Percentiles rank a stretch among this genome's conserved stretches.
Conservation (phyloP, 2,797 vertebrate genomes). For the Enoplosus armatus region DNA sequence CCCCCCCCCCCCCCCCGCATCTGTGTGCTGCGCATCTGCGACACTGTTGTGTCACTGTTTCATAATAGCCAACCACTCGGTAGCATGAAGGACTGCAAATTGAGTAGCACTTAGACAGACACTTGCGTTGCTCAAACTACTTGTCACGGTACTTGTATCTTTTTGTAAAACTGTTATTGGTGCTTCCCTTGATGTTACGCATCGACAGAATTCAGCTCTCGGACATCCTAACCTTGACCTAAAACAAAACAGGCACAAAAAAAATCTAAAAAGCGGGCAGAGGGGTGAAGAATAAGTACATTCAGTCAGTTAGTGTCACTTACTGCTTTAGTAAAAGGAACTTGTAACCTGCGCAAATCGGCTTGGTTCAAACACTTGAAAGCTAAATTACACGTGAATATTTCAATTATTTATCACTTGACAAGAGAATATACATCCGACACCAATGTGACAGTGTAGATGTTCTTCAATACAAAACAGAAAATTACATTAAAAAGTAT, state of each 20-base stretch:
- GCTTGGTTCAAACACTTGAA: neutral
- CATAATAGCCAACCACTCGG: slow-evolving; percentile 2
- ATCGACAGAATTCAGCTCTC: slow-evolving; percentile 8
- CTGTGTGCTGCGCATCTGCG: neutral
- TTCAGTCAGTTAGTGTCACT: neutral
- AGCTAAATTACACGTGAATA: neutral
- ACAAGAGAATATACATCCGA: too few species aligned
- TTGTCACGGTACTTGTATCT: slow-evolving; percentile 29
- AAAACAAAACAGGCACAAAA: neutral
- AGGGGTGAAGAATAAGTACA: slow-evolving; percentile 4
- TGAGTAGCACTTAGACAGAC: slow-evolving; percentile 28
- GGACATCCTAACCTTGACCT: slow-evolving; percentile 14
- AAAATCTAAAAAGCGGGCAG: too few species aligned
- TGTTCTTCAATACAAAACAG: neutral
- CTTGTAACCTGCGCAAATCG: neutral
- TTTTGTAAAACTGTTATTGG: slow-evolving; percentile 35
- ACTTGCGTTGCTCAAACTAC: slow-evolving; percentile 29
- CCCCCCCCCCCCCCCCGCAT: too few species aligned
- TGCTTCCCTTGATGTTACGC: slow-evolving; percentile 1
- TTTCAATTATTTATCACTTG: neutral
- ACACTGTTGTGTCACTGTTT: slow-evolving; percentile 11
- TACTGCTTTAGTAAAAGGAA: neutral
- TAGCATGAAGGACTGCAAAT: slow-evolving; percentile 26
- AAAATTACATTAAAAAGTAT: neutral
- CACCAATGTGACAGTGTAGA: neutral